Base-by-base conservation (phyloP, 1,140 invertebrate genomes). In the Aphaenogaster ashmeadi region DNA sequence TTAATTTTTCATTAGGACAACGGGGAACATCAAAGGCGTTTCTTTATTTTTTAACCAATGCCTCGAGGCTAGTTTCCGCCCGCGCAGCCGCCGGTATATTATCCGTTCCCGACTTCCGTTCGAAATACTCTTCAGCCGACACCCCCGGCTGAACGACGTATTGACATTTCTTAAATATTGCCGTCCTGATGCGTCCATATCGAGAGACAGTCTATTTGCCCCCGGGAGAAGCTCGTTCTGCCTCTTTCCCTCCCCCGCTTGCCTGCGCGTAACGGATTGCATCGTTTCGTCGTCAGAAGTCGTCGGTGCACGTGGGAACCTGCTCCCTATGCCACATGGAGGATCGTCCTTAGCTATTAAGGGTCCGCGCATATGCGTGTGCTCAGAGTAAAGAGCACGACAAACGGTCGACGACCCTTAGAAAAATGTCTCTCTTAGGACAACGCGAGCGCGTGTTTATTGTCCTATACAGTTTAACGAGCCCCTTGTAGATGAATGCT, bases 1-100 rank as follows among this genome's bases (percentile, higher is more conserved):
- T 95, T 95, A 95, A 95, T 95, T 95, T 95, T 95, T 95, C 95
- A 95, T 95, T 95, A 95, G 93, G 91, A 94, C 92, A 92, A 88
- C 93, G 91, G 89, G 88, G 87, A 88, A 95, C 93, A 94, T 95
- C 94, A 95, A 95, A 95, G 93, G 89, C 90, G 86, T 93, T 92
- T 90, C 92, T 94, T 94, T 92, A 93, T 95, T 95, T 95, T 95
- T 95, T 94, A 91, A 92, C 89, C 91, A 90, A 93, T 94, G 93
- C 93, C 94, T 89, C 87, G 87, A 69, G 93, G 94, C 93, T 89
- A 90, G 90, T 91, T 93, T 77, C 56, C 33, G 54, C 64, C 62
- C 27, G 52, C 67, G 74, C 67, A 79, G 86, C 84, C 85, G 83
- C 81, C 41, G 75, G 87, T 79, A 91, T 92, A 92, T 93, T 91